Evolutionary conservation across 1,140 invertebrate species (phyloP).

Genomic region (Nomia melanderi): DNA sequence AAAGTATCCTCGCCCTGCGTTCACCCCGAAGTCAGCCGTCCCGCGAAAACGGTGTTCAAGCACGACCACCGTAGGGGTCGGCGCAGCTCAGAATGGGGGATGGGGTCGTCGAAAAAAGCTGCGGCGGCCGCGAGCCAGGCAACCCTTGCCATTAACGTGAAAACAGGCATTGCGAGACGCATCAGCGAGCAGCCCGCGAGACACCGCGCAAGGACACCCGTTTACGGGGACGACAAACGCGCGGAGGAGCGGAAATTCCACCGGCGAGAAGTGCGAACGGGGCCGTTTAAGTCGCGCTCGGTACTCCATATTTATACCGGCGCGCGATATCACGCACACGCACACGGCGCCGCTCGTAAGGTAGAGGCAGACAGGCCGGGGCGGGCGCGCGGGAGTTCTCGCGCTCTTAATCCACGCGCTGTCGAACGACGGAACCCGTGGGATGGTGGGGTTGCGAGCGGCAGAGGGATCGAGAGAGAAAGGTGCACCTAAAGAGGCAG

Average conservation of each 20-base stretch:
- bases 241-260: conserved; percentile 40
- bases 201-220: neutral
- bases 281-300: conserved; percentile 28
- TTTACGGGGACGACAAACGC: neutral
- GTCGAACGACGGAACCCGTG: conserved; percentile 2
- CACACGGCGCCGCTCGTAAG: neutral
- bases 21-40: too few relatives aligned
- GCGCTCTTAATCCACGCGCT: conserved; percentile 21
- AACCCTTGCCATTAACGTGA: neutral
- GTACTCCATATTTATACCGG: conserved; percentile 52
- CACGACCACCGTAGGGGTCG: too few relatives aligned
- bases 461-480: too few relatives aligned
- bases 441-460: neutral
- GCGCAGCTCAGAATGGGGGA: too few relatives aligned
- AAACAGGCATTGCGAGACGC: conserved; percentile 27
- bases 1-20: too few relatives aligned
- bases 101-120: too few relatives aligned
- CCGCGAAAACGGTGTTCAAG: too few relatives aligned
- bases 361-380: neutral
- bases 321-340: conserved; percentile 1
- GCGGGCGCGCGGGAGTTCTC: neutral
- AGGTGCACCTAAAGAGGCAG: too few relatives aligned
- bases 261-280: conserved; percentile 36
- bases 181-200: neutral
- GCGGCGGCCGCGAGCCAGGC: too few relatives aligned